These are phyloP conservation scores for Periophthalmus modestus DNA, from an alignment of 2,113 vertebrate species.

Conservation along the genomic window DNA sequence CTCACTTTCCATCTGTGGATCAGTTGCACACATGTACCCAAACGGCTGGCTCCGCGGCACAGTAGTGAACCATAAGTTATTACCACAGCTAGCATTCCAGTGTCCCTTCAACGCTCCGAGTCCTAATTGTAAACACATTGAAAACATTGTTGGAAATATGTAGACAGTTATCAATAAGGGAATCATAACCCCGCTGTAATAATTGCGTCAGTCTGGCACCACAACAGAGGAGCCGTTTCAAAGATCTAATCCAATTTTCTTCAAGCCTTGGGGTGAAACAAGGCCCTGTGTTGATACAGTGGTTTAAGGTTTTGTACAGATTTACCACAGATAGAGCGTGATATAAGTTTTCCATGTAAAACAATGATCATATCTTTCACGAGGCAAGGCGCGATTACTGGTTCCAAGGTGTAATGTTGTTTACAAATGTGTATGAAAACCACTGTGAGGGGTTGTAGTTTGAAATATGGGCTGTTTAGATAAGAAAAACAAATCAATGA, in stretches of 20 bases:
- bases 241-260: slow-evolving; percentile 26
- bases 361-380: not conserved
- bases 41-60: slow-evolving; percentile 17
- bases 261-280: not conserved
- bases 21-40: slow-evolving; percentile 34
- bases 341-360: slow-evolving; percentile 4
- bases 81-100: slow-evolving; percentile 38
- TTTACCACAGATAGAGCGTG: slow-evolving; percentile 9
- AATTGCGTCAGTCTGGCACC: slow-evolving; percentile 6
- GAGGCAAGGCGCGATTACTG: not conserved
- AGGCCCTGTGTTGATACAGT: slow-evolving; percentile 9
- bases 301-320: not conserved
- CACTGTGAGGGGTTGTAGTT: not conserved
- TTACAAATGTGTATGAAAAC: not conserved
- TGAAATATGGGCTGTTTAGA: not conserved
- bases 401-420: not conserved
- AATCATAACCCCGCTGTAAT: slow-evolving; percentile 5
- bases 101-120: slow-evolving; percentile 30
- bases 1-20: slow-evolving; percentile 31
- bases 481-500: not conserved
- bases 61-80: slow-evolving; percentile 41
- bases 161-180: slow-evolving; percentile 37
- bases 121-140: slow-evolving; percentile 51
- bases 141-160: slow-evolving; percentile 10
- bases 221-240: slow-evolving; percentile 3